Conservation (phyloP, 2,888 invertebrate genomes). For the Deilephila porcellus region DNA sequence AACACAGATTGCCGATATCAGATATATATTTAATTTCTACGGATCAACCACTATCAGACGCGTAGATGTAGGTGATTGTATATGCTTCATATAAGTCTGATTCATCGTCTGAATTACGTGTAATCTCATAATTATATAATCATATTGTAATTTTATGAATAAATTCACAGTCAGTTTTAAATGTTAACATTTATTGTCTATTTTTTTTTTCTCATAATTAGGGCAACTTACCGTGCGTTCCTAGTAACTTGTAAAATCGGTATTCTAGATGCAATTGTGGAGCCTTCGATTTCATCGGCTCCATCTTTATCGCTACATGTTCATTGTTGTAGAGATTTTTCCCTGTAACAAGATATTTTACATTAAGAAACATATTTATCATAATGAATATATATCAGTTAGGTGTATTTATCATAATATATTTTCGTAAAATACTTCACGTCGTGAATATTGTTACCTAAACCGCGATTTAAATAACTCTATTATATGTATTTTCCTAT, state of each 20-base stretch:
- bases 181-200: too few species aligned
- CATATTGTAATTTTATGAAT: too few species aligned
- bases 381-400: too few species aligned
- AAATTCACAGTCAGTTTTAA: too few species aligned
- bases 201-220: slow-evolving; percentile 35
- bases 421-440: not conserved
- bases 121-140: slow-evolving; percentile 36
- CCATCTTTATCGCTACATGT: slow-evolving; percentile 99
- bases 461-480: not conserved
- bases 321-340: slow-evolving; percentile 99
- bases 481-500: not conserved
- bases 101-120: slow-evolving; percentile 35
- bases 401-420: too few species aligned
- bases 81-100: not conserved
- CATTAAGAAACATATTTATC: not conserved
- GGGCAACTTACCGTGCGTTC: slow-evolving; percentile 93
- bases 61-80: too few species aligned
- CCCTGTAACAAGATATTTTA: slow-evolving; percentile 86
- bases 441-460: not conserved
- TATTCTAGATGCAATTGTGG: slow-evolving; percentile 99
- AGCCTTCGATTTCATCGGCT: slow-evolving; percentile 99
- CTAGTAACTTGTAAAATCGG: slow-evolving; percentile 99
- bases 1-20: too few species aligned
- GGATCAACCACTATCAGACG: too few species aligned
- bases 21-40: too few species aligned